Percentiles rank a stretch among this genome's conserved stretches.
Evolutionary conservation across 2,888 invertebrate species (phyloP).

Genomic region (Apamea epomidion): DNA sequence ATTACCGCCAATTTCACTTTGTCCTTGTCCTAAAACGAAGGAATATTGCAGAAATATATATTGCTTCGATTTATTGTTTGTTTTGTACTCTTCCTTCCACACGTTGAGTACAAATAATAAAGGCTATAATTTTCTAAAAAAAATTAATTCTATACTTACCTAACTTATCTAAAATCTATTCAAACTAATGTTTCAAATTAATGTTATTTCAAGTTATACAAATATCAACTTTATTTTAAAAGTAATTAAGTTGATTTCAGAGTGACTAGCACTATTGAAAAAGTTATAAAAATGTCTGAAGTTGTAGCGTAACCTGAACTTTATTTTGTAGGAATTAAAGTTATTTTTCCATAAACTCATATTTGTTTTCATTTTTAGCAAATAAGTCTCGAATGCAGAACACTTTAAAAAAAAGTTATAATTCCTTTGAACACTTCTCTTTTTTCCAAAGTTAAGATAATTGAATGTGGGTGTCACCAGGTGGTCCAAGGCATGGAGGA

Average conservation of each 20-base stretch:
- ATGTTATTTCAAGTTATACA: too few relatives aligned
- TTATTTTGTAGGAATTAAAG: too few relatives aligned
- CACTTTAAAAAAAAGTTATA: not conserved
- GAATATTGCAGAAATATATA: not conserved
- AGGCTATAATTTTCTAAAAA: not conserved
- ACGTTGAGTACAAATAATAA: not conserved
- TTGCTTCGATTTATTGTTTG: not conserved
- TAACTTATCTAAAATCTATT: not conserved
- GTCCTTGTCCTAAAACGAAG: not conserved
- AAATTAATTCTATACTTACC: not conserved
- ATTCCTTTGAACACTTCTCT: not conserved
- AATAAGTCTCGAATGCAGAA: too few relatives aligned
- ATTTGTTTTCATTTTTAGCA: too few relatives aligned
- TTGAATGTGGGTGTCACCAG: conserved; percentile 67
- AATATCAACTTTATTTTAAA: too few relatives aligned
- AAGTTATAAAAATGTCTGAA: too few relatives aligned
- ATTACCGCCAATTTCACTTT: not conserved
- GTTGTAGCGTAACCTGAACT: too few relatives aligned
- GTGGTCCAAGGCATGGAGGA: conserved; percentile 91
- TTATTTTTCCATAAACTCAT: too few relatives aligned
- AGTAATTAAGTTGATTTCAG: too few relatives aligned
- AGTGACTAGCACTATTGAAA: too few relatives aligned
- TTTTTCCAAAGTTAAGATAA: not conserved
- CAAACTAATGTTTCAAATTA: too few relatives aligned
- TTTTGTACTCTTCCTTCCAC: not conserved